These are phyloP conservation scores for Carpatolechia fugitivella DNA, from an alignment of 2,888 invertebrate genomes.

Conservation along the genomic window DNA sequence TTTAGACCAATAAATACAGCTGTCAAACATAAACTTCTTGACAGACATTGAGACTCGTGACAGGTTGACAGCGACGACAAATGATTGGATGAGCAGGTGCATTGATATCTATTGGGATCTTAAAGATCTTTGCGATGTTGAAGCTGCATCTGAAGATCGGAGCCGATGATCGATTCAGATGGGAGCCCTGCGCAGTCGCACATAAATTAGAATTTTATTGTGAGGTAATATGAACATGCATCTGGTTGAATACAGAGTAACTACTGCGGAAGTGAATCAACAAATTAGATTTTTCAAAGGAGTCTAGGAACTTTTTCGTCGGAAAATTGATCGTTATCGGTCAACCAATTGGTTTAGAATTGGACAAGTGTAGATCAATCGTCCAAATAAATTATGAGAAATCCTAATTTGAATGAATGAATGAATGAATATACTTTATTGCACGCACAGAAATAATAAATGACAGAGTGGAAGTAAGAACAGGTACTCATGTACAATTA, in stretches of 20 bases:
- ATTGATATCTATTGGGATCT: slow-evolving; percentile 9
- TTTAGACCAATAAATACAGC: slow-evolving; percentile 1
- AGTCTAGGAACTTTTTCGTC: background rate
- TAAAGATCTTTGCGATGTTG: background rate
- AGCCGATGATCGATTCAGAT: slow-evolving; percentile 16
- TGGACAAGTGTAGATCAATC: no score
- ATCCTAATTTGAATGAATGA: no score
- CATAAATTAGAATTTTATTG: slow-evolving; percentile 28
- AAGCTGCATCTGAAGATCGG: background rate
- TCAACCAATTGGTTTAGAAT: no score
- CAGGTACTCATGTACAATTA: no score
- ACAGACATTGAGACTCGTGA: background rate
- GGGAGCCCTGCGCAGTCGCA: slow-evolving; percentile 21
- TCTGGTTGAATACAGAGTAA: no score
- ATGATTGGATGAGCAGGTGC: slow-evolving; percentile 13
- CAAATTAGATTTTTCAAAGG: no score
- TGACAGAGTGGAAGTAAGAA: no score
- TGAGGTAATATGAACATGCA: background rate
- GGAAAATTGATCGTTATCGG: background rate
- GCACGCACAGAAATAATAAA: no score
- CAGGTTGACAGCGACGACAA: slow-evolving; percentile 12
- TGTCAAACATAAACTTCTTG: background rate
- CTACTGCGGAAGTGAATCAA: no score
- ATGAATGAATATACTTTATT: no score
- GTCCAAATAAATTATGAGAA: no score